Conservation (phyloP, 2,797 vertebrate species). For the Uromys caudimaculatus region DNA sequence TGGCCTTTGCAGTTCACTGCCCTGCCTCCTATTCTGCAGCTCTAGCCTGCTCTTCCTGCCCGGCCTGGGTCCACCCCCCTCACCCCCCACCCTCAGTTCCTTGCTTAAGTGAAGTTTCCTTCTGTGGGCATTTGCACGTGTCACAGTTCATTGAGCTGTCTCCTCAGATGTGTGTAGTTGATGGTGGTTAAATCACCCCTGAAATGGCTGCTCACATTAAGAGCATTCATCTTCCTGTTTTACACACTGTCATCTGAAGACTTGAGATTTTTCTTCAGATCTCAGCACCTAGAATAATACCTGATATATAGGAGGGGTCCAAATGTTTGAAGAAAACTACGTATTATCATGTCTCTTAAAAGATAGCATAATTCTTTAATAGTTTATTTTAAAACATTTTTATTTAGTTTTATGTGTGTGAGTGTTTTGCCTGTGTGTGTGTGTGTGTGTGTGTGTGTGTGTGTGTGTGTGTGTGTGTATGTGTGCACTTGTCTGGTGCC, state of each 20-base stretch:
- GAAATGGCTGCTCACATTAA: neutral
- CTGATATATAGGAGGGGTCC: neutral
- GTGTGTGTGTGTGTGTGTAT: no score
- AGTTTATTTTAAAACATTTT: neutral
- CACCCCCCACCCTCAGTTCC: neutral
- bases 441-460: no score
- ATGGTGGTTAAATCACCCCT: neutral
- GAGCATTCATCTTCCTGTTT: neutral
- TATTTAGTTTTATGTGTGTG: neutral
- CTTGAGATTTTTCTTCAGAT: neutral
- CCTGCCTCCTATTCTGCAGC: fast-evolving
- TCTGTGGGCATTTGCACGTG: neutral
- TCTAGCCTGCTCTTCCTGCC: neutral
- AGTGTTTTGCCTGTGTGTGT: neutral
- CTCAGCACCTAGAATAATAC: neutral
- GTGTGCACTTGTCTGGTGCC: no score
- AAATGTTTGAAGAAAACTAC: neutral
- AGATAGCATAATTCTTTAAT: neutral
- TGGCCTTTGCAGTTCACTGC: neutral
- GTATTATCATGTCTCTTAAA: neutral
- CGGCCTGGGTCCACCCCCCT: neutral
- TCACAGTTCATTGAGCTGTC: conserved; percentile 40
- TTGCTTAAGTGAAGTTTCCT: neutral
- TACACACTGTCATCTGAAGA: neutral
- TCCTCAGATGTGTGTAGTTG: neutral